These are phyloP conservation scores for Leptinotarsa undecemlineata DNA, from an alignment of 1,140 invertebrate species.

Conservation along the genomic window DNA sequence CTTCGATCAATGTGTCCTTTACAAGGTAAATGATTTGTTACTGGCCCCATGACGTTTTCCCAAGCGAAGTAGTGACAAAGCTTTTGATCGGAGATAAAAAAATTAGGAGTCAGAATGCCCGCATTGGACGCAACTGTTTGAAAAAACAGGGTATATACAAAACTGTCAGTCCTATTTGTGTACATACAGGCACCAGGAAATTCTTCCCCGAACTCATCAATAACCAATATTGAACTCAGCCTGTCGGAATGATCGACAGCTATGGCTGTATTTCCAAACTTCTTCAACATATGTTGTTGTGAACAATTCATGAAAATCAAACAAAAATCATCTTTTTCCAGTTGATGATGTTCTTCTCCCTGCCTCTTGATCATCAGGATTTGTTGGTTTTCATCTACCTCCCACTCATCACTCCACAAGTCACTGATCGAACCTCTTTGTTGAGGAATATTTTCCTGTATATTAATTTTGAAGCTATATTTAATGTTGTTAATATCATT, in stretches of 20 bases:
- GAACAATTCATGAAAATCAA: conserved; percentile 36
- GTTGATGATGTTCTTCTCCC: conserved; percentile 3
- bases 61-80: conserved; percentile 34
- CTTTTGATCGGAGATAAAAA: conserved; percentile 38
- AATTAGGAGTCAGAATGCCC: conserved; percentile 21
- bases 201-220: conserved; percentile 38
- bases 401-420: not conserved
- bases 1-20: conserved; percentile 35
- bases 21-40: conserved; percentile 27
- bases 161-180: conserved; percentile 37
- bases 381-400: not conserved
- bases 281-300: conserved; percentile 34
- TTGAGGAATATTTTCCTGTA: not conserved
- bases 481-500: not conserved
- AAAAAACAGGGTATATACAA: conserved; percentile 32
- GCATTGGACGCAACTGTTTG: conserved; percentile 26
- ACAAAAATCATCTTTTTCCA: conserved; percentile 32
- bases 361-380: conserved; percentile 27
- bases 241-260: conserved; percentile 41
- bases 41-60: conserved; percentile 30
- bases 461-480: not conserved
- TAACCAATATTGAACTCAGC: conserved; percentile 36
- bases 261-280: conserved; percentile 37
- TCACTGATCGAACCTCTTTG: not conserved
- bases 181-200: conserved; percentile 40